These are phyloP conservation scores for Biston stratarius DNA, from an alignment of 2,888 invertebrate species.

Conservation along the genomic window DNA sequence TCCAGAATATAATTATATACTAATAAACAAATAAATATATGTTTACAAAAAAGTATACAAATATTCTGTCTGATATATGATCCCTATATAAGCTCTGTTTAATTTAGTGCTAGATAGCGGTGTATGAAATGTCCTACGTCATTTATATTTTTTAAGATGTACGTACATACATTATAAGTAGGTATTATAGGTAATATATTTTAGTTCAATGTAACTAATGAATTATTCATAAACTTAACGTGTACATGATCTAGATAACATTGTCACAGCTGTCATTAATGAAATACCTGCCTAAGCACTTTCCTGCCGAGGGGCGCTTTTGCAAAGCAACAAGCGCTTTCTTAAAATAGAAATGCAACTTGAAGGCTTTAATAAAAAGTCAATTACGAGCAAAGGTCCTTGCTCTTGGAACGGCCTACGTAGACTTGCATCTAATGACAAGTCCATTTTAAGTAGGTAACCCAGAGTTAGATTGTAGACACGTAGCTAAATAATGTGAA, in stretches of 20 bases:
- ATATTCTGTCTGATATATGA: no score
- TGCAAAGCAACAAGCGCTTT: slow-evolving; percentile 19
- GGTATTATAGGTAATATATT: no score
- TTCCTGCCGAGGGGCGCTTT: slow-evolving; percentile 3
- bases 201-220: neutral
- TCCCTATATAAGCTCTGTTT: no score
- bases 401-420: slow-evolving; percentile 9
- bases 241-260: slow-evolving; percentile 13
- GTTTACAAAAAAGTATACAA: no score
- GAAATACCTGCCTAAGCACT: slow-evolving; percentile 10
- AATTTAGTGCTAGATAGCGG: no score
- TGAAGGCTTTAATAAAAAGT: slow-evolving; percentile 23
- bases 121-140: no score
- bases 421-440: neutral
- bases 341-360: slow-evolving; percentile 33
- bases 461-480: neutral
- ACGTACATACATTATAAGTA: no score
- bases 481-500: neutral
- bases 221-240: slow-evolving; percentile 6
- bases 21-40: no score
- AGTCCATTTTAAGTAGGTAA: neutral
- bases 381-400: slow-evolving; percentile 30
- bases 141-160: no score
- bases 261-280: slow-evolving; percentile 7
- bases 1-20: no score